These are phyloP conservation scores for Cynopterus brachyotis DNA, from an alignment of 2,113 vertebrate species.

Conservation along the genomic window DNA sequence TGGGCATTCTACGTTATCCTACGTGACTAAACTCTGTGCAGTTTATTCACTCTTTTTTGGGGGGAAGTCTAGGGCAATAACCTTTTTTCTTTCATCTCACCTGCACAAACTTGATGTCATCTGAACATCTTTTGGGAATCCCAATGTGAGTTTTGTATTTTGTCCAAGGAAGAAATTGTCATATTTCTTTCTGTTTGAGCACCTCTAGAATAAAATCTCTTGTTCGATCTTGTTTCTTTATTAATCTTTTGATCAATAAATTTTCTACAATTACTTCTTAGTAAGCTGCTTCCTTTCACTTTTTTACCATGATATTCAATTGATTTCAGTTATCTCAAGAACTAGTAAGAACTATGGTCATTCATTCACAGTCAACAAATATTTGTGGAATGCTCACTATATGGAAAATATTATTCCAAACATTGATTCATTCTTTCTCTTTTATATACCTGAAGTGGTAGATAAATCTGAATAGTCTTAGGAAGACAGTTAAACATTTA, in stretches of 20 bases:
- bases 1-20: neutral
- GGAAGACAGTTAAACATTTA: neutral
- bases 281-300: neutral
- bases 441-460: neutral
- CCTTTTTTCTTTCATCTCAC: neutral
- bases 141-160: neutral
- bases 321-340: neutral
- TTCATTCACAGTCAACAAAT: conserved; percentile 7
- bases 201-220: neutral
- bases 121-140: neutral
- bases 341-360: neutral
- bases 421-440: neutral
- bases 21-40: too few relatives aligned
- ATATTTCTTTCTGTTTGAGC: neutral
- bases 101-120: neutral
- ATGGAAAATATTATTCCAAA: neutral
- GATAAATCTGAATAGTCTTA: neutral
- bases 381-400: neutral
- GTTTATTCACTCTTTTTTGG: neutral
- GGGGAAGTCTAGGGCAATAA: neutral
- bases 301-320: neutral
- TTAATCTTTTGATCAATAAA: neutral
- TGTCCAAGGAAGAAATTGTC: neutral
- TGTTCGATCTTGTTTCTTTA: neutral
- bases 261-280: neutral